Conservation (phyloP, 1,140 invertebrate genomes). For the Procambarus clarkii region DNA sequence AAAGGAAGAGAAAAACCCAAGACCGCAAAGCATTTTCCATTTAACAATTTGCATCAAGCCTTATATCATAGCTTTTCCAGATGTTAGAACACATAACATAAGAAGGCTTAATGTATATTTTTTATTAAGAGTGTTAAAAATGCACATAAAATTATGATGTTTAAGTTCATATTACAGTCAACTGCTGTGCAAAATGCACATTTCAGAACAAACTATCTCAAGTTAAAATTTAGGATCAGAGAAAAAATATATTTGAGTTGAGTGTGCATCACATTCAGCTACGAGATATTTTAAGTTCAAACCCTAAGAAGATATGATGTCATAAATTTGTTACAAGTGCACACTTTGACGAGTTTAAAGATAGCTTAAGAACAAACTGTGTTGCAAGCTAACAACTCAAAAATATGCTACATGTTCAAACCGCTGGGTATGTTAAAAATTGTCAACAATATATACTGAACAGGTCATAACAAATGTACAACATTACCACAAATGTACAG, state of each 20-base stretch:
- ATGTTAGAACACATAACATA: not conserved
- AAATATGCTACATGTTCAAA: conserved; percentile 8
- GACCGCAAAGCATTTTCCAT: conserved; percentile 33
- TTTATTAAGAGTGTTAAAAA: not conserved
- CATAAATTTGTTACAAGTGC: too few relatives aligned
- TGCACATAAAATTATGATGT: not conserved
- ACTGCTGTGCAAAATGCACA: not conserved
- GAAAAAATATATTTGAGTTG: too few relatives aligned
- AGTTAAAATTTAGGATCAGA: too few relatives aligned
- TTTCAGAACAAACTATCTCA: not conserved
- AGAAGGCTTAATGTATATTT: not conserved
- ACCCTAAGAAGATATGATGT: too few relatives aligned
- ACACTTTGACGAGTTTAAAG: not conserved
- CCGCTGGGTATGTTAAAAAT: not conserved
- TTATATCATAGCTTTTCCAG: not conserved
- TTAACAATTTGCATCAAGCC: conserved; percentile 17
- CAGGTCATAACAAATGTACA: not conserved
- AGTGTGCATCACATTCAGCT: too few relatives aligned
- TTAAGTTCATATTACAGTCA: not conserved
- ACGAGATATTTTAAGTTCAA: too few relatives aligned
- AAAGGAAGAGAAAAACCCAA: conserved; percentile 47
- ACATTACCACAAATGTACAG: conserved; percentile 17
- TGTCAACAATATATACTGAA: not conserved
- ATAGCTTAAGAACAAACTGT: not conserved
- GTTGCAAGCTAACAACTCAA: not conserved